A percentile compares a stretch with the other conserved stretches of the same genome.
phyloP scores from a whole-genome alignment of 2,888 invertebrate species.

The Drosophila fulvimacula region DNA sequence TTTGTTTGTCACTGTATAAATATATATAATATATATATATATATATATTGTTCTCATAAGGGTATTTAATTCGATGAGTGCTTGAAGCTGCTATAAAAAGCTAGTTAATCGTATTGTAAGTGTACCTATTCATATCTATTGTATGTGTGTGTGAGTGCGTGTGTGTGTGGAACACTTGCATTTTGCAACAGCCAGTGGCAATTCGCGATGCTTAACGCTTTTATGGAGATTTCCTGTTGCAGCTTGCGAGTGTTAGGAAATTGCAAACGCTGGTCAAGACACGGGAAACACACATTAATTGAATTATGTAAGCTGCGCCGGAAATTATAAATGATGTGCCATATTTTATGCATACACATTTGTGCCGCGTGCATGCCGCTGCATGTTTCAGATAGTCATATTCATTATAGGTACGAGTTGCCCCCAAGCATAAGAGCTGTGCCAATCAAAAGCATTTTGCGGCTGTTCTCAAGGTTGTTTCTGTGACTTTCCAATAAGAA shows the following conservation, averaged over 20 bases:
- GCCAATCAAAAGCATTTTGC: conserved; percentile 65
- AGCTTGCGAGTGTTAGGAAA: conserved; percentile 43
- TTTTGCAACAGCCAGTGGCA: conserved; percentile 52
- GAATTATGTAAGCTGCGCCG: conserved; percentile 71
- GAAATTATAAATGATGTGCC: conserved; percentile 78
- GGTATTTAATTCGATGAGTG: neutral
- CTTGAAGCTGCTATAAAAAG: neutral
- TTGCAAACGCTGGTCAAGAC: conserved; percentile 35
- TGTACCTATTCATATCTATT: conserved; percentile 6
- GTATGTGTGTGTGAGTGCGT: neutral
- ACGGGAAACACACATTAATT: conserved; percentile 75
- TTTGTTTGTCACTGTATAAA: too few species aligned
- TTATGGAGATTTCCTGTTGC: conserved; percentile 57
- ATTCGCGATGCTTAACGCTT: conserved; percentile 36
- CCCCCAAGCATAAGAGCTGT: conserved; percentile 33
- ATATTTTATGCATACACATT: conserved; percentile 58
- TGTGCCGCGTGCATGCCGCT: neutral
- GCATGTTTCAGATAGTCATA: conserved; percentile 28
- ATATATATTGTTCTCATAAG: too few species aligned
- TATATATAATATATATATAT: too few species aligned
- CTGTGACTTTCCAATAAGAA: conserved; percentile 76
- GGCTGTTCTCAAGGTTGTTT: conserved; percentile 61
- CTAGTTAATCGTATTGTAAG: conserved; percentile 1
- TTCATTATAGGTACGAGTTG: conserved; percentile 32
- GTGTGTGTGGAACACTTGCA: conserved; percentile 20